A percentile compares a stretch with the other conserved stretches of the same genome.
phyloP scores from a whole-genome alignment of 1,140 invertebrate species.

The Rhynchophorus ferrugineus region DNA sequence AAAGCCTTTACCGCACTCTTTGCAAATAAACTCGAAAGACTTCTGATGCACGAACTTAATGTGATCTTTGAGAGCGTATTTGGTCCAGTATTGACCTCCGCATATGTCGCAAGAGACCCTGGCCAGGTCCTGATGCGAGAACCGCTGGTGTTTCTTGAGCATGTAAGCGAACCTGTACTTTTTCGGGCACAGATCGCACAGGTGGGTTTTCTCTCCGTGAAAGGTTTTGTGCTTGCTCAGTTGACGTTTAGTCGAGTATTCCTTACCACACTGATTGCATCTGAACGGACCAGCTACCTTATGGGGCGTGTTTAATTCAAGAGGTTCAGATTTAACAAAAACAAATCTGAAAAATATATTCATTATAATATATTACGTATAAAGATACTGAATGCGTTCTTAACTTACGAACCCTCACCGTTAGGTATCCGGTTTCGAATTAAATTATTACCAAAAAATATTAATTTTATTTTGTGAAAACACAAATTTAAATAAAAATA shows the following conservation, averaged over 20 bases:
- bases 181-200: constrained; percentile 8
- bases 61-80: constrained; percentile 6
- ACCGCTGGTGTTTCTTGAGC: constrained; percentile 5
- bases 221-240: not conserved
- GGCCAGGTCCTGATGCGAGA: not conserved
- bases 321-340: too few species aligned
- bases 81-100: not conserved
- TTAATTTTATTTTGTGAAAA: too few species aligned
- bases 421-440: too few species aligned
- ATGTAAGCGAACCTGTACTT: constrained; percentile 4
- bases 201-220: constrained; percentile 8
- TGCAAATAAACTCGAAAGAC: not conserved
- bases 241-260: not conserved
- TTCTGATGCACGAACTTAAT: constrained; percentile 2
- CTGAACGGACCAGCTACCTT: too few species aligned
- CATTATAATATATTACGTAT: too few species aligned
- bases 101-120: constrained; percentile 6
- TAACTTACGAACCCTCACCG: too few species aligned
- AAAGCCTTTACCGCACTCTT: constrained; percentile 3
- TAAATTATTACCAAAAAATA: too few species aligned
- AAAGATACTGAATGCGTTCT: too few species aligned
- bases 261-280: not conserved
- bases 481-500: too few species aligned
- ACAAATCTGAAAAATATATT: too few species aligned
- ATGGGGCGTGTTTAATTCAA: too few species aligned